Percentiles rank a stretch among this genome's conserved stretches.
These are phyloP conservation scores for Solea senegalensis DNA, from an alignment of 2,113 vertebrate genomes.

Conservation along the genomic window DNA sequence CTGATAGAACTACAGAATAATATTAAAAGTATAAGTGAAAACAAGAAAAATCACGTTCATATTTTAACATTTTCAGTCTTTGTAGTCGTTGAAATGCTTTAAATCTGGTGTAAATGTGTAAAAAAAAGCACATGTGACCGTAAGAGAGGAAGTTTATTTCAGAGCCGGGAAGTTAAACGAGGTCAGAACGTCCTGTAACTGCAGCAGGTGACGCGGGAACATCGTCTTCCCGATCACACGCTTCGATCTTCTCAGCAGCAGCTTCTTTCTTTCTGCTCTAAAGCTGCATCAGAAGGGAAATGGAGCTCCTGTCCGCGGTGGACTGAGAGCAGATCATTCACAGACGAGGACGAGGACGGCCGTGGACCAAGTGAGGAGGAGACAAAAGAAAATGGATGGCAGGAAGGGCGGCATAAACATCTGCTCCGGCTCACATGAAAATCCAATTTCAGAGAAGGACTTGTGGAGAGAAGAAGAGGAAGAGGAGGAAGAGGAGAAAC, in stretches of 20 bases:
- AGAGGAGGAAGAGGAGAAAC: constrained; percentile 26
- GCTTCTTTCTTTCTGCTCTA: constrained; percentile 4
- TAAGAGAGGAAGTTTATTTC: background rate
- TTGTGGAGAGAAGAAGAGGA: constrained; percentile 52
- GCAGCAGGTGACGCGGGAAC: constrained; percentile 14
- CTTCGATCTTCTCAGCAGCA: constrained; percentile 26
- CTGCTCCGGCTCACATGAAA: constrained; percentile 75
- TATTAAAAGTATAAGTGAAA: too few species aligned
- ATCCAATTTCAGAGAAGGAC: constrained; percentile 78
- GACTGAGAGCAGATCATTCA: constrained; percentile 63
- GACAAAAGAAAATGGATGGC: constrained; percentile 64
- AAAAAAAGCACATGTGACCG: background rate
- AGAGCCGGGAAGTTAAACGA: background rate
- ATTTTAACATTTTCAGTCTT: too few species aligned
- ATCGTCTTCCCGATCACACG: constrained; percentile 25
- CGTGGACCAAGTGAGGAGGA: constrained; percentile 33
- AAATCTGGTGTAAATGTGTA: too few species aligned
- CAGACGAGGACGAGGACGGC: too few species aligned
- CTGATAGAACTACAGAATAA: too few species aligned
- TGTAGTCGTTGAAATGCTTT: too few species aligned
- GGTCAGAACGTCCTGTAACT: constrained; percentile 27
- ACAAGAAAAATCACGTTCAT: too few species aligned
- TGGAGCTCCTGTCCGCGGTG: constrained; percentile 54
- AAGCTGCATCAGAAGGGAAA: constrained; percentile 51
- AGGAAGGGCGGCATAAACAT: constrained; percentile 65